Evolutionary conservation across 2,888 invertebrate species (phyloP).

Genomic region (Drosophila monieri): DNA sequence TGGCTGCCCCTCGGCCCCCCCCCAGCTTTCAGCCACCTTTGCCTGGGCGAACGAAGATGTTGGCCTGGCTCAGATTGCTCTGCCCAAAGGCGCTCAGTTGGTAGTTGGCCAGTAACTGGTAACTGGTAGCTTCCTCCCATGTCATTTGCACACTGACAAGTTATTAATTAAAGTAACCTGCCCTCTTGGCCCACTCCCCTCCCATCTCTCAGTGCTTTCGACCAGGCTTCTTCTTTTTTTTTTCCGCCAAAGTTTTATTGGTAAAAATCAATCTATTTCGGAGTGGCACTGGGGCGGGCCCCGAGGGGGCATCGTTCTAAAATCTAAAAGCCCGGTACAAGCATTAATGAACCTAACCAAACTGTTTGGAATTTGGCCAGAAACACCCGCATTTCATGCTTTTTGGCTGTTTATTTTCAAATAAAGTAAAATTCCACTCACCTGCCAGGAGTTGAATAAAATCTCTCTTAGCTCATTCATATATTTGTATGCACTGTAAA

Average conservation of each 20-base stretch:
- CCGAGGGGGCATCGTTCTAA: neutral
- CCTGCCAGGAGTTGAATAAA: slow-evolving; percentile 17
- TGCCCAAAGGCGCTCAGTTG: slow-evolving; percentile 72
- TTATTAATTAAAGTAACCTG: slow-evolving; percentile 77
- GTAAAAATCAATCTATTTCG: slow-evolving; percentile 53
- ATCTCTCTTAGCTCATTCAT: slow-evolving; percentile 19
- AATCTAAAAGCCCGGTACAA: neutral
- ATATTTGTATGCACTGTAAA: slow-evolving; percentile 1
- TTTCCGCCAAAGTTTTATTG: slow-evolving; percentile 43
- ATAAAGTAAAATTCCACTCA: slow-evolving; percentile 1
- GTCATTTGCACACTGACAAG: slow-evolving; percentile 81
- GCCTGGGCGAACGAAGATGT: neutral
- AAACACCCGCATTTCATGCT: neutral
- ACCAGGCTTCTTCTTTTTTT: slow-evolving; percentile 23
- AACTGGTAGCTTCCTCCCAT: slow-evolving; percentile 53
- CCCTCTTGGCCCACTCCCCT: neutral
- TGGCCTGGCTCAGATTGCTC: slow-evolving; percentile 58
- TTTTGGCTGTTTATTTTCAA: neutral
- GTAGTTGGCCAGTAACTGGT: slow-evolving; percentile 22
- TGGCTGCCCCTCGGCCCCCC: neutral
- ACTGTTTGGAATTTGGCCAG: neutral
- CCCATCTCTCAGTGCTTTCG: neutral
- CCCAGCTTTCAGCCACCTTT: neutral
- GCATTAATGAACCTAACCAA: slow-evolving; percentile 2
- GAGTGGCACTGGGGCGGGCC: neutral